Conservation (phyloP, 1,140 invertebrate species). For the Zaprionus camerounensis region DNA sequence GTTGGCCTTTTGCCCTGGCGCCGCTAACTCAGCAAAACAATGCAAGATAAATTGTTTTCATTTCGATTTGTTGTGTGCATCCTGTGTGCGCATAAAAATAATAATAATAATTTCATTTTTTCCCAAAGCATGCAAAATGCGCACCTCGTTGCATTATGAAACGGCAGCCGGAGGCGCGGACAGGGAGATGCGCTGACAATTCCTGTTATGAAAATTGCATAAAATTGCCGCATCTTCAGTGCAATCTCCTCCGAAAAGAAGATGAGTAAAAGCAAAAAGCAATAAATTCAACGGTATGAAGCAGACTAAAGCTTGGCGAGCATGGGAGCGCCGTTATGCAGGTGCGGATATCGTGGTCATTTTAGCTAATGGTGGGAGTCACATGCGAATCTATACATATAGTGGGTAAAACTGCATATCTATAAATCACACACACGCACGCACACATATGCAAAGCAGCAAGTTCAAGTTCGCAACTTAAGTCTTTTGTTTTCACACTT, state of each 20-base stretch:
- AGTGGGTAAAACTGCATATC: conserved; percentile 12
- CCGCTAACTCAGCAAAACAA: conserved; percentile 22
- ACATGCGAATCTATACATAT: conserved; percentile 15
- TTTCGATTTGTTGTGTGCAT: conserved; percentile 43
- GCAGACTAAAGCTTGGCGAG: conserved; percentile 57
- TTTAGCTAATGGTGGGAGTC: conserved; percentile 58
- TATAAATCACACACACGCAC: conserved; percentile 20
- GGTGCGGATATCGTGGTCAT: conserved; percentile 53
- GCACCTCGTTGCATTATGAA: conserved; percentile 66
- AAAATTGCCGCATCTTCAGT: conserved; percentile 74
- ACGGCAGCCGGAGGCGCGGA: conserved; percentile 50
- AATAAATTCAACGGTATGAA: conserved; percentile 27
- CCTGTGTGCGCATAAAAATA: conserved; percentile 36
- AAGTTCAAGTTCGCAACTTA: conserved; percentile 51
- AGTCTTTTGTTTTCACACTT: conserved; percentile 50
- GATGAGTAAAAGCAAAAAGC: conserved; percentile 13
- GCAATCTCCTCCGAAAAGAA: conserved; percentile 29
- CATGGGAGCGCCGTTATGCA: conserved; percentile 59
- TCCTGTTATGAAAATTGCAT: conserved; percentile 70
- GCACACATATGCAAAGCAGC: not conserved
- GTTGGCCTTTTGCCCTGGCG: conserved; percentile 52
- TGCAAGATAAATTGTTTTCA: conserved; percentile 51
- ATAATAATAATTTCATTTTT: conserved; percentile 70
- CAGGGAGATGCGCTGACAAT: conserved; percentile 47
- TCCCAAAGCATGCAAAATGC: conserved; percentile 49